A percentile compares a stretch with the other conserved stretches of the same genome.
Evolutionary conservation across 1,140 invertebrate genomes (phyloP).

Genomic region (Eriocheir sinensis): DNA sequence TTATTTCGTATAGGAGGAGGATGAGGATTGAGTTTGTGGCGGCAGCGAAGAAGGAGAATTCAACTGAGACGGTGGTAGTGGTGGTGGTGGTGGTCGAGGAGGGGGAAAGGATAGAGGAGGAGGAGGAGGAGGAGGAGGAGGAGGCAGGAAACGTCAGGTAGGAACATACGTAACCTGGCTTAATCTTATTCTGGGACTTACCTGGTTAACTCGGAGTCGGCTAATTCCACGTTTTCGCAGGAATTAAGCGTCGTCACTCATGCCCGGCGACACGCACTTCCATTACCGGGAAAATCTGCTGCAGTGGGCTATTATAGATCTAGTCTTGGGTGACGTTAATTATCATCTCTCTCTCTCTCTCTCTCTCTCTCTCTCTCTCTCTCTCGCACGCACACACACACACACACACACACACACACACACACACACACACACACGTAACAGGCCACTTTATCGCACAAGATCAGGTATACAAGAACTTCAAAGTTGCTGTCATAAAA

Average conservation of each 20-base stretch:
- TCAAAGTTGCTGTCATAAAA: too few species aligned
- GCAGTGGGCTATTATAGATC: neutral
- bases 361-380: conserved; percentile 14
- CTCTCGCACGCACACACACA: too few species aligned
- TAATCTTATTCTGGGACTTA: neutral
- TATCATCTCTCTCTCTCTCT: neutral
- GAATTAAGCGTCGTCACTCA: neutral
- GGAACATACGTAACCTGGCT: neutral
- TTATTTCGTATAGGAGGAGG: neutral
- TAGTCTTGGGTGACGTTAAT: neutral
- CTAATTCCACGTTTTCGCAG: neutral
- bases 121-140: too few species aligned
- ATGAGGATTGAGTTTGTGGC: neutral
- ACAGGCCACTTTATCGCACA: too few species aligned
- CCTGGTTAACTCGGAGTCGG: neutral
- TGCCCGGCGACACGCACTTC: neutral
- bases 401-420: too few species aligned
- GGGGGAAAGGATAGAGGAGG: too few species aligned
- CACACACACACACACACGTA: too few species aligned
- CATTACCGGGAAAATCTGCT: neutral
- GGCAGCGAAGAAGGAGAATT: too few species aligned
- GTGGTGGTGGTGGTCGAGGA: too few species aligned
- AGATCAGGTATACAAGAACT: too few species aligned
- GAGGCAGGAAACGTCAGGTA: too few species aligned
- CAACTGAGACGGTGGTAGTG: too few species aligned